phyloP scores from a whole-genome alignment of 2,113 vertebrate genomes.

The Echinops telfairi region DNA sequence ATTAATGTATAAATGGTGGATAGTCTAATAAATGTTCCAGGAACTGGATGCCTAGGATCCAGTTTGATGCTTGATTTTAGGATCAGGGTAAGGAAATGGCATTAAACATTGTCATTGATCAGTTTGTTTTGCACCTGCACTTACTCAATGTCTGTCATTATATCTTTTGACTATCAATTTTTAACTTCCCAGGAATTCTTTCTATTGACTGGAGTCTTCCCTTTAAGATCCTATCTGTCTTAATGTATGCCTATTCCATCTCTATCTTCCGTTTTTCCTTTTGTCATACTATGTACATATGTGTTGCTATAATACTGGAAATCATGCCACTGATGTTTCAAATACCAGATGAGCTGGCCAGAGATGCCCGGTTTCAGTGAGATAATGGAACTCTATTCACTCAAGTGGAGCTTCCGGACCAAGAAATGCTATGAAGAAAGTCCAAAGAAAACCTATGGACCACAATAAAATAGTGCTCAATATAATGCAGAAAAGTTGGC shows the following conservation, averaged over 20 bases:
- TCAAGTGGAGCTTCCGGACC: neutral
- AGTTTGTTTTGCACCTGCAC: neutral
- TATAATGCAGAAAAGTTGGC: too few species aligned
- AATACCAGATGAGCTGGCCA: neutral
- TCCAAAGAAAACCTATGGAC: too few species aligned
- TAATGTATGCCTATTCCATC: neutral
- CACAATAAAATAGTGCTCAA: too few species aligned
- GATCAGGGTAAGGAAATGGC: neutral
- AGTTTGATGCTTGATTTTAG: neutral
- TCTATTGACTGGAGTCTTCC: neutral
- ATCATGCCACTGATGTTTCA: neutral
- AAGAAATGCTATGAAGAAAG: neutral
- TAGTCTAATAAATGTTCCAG: neutral
- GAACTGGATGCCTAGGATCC: neutral
- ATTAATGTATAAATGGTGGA: neutral
- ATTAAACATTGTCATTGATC: neutral
- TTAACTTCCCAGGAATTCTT: neutral
- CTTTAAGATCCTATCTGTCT: neutral
- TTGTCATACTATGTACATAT: neutral
- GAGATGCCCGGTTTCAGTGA: neutral
- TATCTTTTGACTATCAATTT: neutral
- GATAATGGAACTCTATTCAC: too few species aligned
- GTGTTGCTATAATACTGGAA: neutral
- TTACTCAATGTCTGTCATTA: neutral
- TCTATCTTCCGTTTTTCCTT: neutral